phyloP scores from a whole-genome alignment of 1,140 invertebrate genomes.

The Phenacoccus solenopsis region DNA sequence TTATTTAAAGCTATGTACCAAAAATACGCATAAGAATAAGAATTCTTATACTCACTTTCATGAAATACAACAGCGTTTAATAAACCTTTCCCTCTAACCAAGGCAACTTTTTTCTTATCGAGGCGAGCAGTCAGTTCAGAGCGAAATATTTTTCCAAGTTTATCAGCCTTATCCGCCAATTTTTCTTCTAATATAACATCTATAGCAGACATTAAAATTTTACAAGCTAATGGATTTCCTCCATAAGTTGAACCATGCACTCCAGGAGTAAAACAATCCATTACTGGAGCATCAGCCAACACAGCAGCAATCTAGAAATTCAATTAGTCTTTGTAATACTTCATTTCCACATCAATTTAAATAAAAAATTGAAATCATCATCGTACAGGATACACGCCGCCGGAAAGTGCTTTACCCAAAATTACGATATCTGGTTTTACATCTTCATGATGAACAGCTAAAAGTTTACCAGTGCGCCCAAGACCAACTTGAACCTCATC shows the following conservation, averaged over 20 bases:
- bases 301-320: conserved; percentile 60
- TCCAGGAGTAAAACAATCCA: conserved; percentile 84
- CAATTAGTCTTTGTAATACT: too few relatives aligned
- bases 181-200: conserved; percentile 78
- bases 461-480: conserved; percentile 76
- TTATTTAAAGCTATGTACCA: too few relatives aligned
- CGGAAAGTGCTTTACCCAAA: conserved; percentile 92
- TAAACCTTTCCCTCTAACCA: conserved; percentile 82
- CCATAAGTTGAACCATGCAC: conserved; percentile 98
- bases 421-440: conserved; percentile 90
- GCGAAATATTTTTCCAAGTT: conserved; percentile 65
- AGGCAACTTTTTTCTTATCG: conserved; percentile 56
- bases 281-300: conserved; percentile 70
- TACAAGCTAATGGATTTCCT: conserved; percentile 90
- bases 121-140: conserved; percentile 52
- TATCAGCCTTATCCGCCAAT: conserved; percentile 72
- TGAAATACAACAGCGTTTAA: conserved; percentile 93
- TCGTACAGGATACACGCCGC: conserved; percentile 83
- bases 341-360: too few relatives aligned
- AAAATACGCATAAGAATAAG: neutral
- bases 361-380: neutral
- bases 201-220: conserved; percentile 64
- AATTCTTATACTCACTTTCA: conserved; percentile 43
- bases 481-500: conserved; percentile 96
- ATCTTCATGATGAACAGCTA: conserved; percentile 69